Base-by-base conservation (phyloP, 2,113 vertebrate genomes). In the Corynorhinus townsendii region DNA sequence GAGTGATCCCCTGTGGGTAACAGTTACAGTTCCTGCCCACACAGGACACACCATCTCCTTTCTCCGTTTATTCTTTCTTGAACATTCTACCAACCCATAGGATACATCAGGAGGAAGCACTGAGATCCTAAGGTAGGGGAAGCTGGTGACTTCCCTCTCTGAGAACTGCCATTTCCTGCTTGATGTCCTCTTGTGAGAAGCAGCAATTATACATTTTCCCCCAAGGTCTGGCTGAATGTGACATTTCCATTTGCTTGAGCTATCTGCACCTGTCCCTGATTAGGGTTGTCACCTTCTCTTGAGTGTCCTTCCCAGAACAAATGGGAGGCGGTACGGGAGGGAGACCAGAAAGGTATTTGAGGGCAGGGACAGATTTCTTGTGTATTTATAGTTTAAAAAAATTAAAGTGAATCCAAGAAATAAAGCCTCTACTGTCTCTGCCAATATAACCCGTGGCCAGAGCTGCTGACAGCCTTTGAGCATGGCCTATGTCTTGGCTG, bases 241-340 rank as follows among this genome's bases (percentile, higher is more conserved):
- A 88, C 83, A 91, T 94, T 96, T 96, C 52, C 40, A 91, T 69
- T 94, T 90, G 52, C 35, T 91, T 40, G 35, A 43, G 30, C 33
- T 28, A 52, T 84, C 66, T 4, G 40, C 69, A 88, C 76, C 56
- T 91, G 90, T 86, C 35, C 43, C 80, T 71, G 66, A 89, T 96
- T 85, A 94, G 77, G 43, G 30, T 33, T 95, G 86, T 88, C 89
- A 56, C 64, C 40, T 96, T 47, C 52, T 69, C n/a, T 88, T 30
- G 82, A 90, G 38, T 9, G 3, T 54, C 59, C 59, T 84, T 90
- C 26, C 62, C 72, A 68, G 28, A 73, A 56, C 19, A 84, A 87
- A 77, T 79, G 22, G 93, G 35, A 95, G n/a, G 45, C 35, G 7
- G 2, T 38, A 66, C 45, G 20, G 43, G 14, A 79, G n/a, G 71